Evolutionary conservation across 1,140 invertebrate genomes (phyloP).

Genomic region (Hydropsyche tenuis): DNA sequence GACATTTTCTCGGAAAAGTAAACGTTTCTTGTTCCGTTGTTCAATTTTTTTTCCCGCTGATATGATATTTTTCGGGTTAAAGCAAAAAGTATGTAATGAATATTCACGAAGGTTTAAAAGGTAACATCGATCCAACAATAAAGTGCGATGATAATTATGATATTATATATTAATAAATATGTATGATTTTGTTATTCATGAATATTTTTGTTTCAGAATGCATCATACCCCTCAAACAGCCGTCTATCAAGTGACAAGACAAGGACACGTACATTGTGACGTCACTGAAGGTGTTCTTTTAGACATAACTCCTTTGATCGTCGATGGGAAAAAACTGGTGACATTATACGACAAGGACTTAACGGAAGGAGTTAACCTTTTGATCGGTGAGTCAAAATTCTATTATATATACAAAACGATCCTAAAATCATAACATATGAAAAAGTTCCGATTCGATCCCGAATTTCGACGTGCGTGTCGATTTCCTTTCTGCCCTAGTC

Average conservation of each 20-base stretch:
- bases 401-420: no score
- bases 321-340: conserved; percentile 68
- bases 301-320: conserved; percentile 70
- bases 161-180: not conserved
- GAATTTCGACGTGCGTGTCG: not conserved
- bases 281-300: conserved; percentile 69
- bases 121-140: not conserved
- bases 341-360: conserved; percentile 74
- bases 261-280: conserved; percentile 71
- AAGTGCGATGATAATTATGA: conserved; percentile 1
- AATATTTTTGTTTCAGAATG: conserved; percentile 54
- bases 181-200: not conserved
- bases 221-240: conserved; percentile 60
- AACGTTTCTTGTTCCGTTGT: no score
- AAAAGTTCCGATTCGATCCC: not conserved
- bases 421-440: no score
- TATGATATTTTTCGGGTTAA: not conserved
- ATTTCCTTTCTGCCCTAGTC: conserved; percentile 1
- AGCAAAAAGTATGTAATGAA: not conserved
- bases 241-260: conserved; percentile 70
- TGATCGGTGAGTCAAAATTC: conserved; percentile 65
- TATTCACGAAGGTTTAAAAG: not conserved
- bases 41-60: not conserved
- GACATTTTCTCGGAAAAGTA: not conserved
- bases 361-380: conserved; percentile 70